phyloP scores from a whole-genome alignment of 2,113 vertebrate species.

The Xyrauchen texanus region DNA sequence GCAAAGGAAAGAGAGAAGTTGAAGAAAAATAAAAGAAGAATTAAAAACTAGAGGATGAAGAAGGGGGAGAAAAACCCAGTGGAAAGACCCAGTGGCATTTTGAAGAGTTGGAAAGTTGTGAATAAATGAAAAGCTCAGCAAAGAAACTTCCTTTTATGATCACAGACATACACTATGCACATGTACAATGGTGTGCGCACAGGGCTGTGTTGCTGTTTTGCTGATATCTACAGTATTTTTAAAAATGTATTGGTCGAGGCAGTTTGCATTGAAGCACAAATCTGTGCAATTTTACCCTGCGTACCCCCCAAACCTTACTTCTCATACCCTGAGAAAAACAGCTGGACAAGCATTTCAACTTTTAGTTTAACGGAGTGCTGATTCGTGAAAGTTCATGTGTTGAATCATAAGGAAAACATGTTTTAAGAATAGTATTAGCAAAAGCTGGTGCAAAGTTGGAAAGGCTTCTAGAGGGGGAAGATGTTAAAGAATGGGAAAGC shows the following conservation, averaged over 20 bases:
- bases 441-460: constrained; percentile 66
- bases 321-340: constrained; percentile 31
- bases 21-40: constrained; percentile 34
- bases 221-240: constrained; percentile 56
- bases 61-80: constrained; percentile 27
- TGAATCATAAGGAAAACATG: constrained; percentile 53
- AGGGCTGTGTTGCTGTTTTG: constrained; percentile 49
- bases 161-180: constrained; percentile 10
- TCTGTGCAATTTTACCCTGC: constrained; percentile 11
- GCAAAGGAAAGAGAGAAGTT: constrained; percentile 41
- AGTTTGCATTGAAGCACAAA: constrained; percentile 56
- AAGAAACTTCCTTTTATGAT: constrained; percentile 58
- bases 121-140: constrained; percentile 67
- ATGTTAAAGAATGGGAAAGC: constrained; percentile 59
- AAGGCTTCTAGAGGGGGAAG: constrained; percentile 61
- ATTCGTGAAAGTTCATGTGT: constrained; percentile 67
- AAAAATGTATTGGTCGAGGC: constrained; percentile 45
- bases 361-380: constrained; percentile 59
- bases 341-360: constrained; percentile 53
- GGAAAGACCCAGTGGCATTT: constrained; percentile 35
- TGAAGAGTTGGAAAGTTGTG: constrained; percentile 61
- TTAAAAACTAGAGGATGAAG: constrained; percentile 46
- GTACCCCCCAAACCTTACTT: constrained; percentile 40
- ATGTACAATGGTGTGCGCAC: constrained; percentile 35
- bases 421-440: constrained; percentile 59